Evolutionary conservation across 2,888 invertebrate species (phyloP).

Genomic region (Dryobotodes eremita): DNA sequence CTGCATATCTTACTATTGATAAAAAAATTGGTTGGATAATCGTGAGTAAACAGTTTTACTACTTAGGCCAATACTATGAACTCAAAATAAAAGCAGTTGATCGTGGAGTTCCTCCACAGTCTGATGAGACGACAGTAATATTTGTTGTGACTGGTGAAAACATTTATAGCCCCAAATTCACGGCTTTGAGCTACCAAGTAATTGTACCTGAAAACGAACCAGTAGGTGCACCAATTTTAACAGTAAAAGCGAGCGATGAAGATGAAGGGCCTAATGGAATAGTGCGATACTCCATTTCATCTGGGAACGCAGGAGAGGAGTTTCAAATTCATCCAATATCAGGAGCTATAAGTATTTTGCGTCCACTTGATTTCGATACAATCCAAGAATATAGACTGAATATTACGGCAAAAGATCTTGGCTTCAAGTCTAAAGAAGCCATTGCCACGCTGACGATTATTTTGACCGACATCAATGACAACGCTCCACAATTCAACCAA

Average conservation of each 20-base stretch:
- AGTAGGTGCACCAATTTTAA: conserved; percentile 95
- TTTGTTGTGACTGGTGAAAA: conserved; percentile 97
- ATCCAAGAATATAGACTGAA: conserved; percentile 96
- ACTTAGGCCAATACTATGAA: conserved; percentile 92
- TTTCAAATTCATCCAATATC: conserved; percentile 94
- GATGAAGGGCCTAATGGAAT: conserved; percentile 98
- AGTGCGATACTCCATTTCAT: conserved; percentile 95
- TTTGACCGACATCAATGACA: conserved; percentile 98
- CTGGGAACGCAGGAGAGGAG: conserved; percentile 95
- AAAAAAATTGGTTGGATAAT: conserved; percentile 95
- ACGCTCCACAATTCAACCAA: conserved; percentile 96
- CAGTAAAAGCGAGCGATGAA: conserved; percentile 95
- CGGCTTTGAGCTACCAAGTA: conserved; percentile 96
- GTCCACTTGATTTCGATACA: conserved; percentile 96
- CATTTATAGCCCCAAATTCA: conserved; percentile 94
- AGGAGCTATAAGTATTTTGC: conserved; percentile 95
- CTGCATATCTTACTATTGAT: conserved; percentile 93
- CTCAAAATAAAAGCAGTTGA: conserved; percentile 95
- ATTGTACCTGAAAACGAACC: conserved; percentile 98
- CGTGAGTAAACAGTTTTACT: conserved; percentile 91
- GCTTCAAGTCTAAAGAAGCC: conserved; percentile 94
- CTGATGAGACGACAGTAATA: conserved; percentile 93
- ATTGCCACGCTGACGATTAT: conserved; percentile 96
- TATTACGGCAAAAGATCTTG: conserved; percentile 96
- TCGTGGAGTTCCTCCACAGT: conserved; percentile 96